These are phyloP conservation scores for Rhogogaster chlorosoma DNA, from an alignment of 2,888 invertebrate species.

Conservation along the genomic window DNA sequence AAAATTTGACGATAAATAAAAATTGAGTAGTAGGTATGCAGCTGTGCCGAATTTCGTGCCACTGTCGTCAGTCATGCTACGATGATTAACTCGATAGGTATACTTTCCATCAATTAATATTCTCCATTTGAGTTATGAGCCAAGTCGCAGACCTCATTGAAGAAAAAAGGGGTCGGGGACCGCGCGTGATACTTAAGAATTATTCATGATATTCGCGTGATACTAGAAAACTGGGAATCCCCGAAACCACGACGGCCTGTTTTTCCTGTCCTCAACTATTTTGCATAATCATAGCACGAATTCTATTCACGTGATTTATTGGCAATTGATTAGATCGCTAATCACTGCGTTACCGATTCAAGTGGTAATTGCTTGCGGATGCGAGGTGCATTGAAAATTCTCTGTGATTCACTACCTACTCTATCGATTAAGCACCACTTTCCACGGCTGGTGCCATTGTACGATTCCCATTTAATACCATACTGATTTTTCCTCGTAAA, in stretches of 20 bases:
- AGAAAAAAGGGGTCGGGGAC: background rate
- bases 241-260: slow-evolving; percentile 6
- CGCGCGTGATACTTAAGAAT: slow-evolving; percentile 29
- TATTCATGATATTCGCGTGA: slow-evolving; percentile 43
- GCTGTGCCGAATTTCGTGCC: background rate
- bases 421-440: slow-evolving; percentile 27
- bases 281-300: slow-evolving; percentile 42
- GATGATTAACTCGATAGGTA: background rate
- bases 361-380: slow-evolving; percentile 44
- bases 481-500: background rate
- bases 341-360: slow-evolving; percentile 38
- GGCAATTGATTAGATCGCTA: slow-evolving; percentile 43
- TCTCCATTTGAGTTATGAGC: slow-evolving; percentile 1
- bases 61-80: background rate
- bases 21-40: background rate
- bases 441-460: background rate
- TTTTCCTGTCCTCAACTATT: slow-evolving; percentile 26
- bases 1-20: background rate
- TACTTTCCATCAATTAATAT: background rate
- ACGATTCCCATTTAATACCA: background rate
- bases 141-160: background rate
- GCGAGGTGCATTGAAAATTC: slow-evolving; percentile 67
- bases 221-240: slow-evolving; percentile 16
- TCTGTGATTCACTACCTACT: slow-evolving; percentile 63
- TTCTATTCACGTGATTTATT: slow-evolving; percentile 40